Evolutionary conservation across 2,888 invertebrate genomes (phyloP).

Genomic region (Antheraea assamensis): DNA sequence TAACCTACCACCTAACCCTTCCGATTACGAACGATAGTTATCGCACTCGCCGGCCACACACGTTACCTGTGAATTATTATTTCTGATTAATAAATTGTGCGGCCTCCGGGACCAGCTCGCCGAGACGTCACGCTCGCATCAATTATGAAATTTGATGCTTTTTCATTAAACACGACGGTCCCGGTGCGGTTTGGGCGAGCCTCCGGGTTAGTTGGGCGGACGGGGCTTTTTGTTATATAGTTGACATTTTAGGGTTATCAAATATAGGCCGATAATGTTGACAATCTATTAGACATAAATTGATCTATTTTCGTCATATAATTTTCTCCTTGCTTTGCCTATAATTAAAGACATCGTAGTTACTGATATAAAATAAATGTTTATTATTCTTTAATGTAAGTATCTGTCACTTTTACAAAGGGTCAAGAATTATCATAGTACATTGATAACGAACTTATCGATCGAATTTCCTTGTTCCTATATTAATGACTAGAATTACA

Average conservation of each 20-base stretch:
- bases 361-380: too few relatives aligned
- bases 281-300: constrained; percentile 13
- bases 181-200: constrained; percentile 50
- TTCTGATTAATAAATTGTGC: constrained; percentile 81
- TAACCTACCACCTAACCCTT: constrained; percentile 50
- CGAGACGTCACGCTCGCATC: constrained; percentile 58
- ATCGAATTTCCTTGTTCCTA: constrained; percentile 4
- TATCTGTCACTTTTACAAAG: neutral
- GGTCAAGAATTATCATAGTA: neutral
- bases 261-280: constrained; percentile 24
- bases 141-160: constrained; percentile 79
- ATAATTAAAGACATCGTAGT: too few relatives aligned
- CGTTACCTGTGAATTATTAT: constrained; percentile 81
- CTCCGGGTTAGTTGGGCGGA: constrained; percentile 49
- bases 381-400: neutral
- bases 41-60: constrained; percentile 55
- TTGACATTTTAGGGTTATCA: constrained; percentile 36
- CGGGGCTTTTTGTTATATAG: constrained; percentile 26
- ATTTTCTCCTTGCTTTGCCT: too few relatives aligned
- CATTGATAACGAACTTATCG: neutral
- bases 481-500: neutral
- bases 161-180: constrained; percentile 73
- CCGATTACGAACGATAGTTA: constrained; percentile 57
- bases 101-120: constrained; percentile 61
- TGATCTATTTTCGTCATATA: neutral